phyloP scores from a whole-genome alignment of 1,140 invertebrate genomes.

The Homalodisca vitripennis region DNA sequence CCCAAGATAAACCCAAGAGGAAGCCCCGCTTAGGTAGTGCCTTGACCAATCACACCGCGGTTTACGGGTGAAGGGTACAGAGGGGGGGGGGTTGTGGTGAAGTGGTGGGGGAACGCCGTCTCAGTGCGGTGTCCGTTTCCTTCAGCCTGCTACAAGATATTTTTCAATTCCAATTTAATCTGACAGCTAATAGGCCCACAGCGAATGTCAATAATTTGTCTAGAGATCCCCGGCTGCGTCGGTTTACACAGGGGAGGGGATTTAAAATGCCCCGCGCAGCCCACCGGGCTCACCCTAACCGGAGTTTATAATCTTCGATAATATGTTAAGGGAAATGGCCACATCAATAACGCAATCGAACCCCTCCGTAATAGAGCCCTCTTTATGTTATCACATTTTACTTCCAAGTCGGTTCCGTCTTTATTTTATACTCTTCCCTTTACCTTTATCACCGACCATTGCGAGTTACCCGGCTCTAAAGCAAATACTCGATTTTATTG shows the following conservation, averaged over 20 bases:
- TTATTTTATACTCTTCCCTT: conserved; percentile 20
- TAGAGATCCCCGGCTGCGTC: conserved; percentile 24
- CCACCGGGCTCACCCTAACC: conserved; percentile 23
- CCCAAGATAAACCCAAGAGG: too few species aligned
- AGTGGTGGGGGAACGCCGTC: conserved; percentile 1
- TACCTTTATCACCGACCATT: not conserved
- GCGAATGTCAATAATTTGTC: conserved; percentile 43
- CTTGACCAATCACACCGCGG: not conserved
- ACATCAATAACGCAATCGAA: conserved; percentile 22
- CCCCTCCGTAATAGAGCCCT: conserved; percentile 11
- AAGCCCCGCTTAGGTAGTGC: not conserved
- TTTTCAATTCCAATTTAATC: conserved; percentile 47
- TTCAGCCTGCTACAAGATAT: conserved; percentile 33
- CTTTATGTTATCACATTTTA: conserved; percentile 24
- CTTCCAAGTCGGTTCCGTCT: conserved; percentile 9
- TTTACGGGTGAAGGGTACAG: not conserved
- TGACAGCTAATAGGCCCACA: conserved; percentile 43
- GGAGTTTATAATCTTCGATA: conserved; percentile 30
- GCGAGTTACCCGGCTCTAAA: not conserved
- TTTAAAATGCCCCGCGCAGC: conserved; percentile 35
- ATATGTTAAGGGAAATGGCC: conserved; percentile 29
- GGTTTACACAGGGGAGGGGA: conserved; percentile 31
- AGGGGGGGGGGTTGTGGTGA: not conserved
- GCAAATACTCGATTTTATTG: too few species aligned
- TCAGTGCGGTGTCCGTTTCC: conserved; percentile 24